Evolutionary conservation across 2,888 invertebrate species (phyloP).

Genomic region (Drosophila recens): DNA sequence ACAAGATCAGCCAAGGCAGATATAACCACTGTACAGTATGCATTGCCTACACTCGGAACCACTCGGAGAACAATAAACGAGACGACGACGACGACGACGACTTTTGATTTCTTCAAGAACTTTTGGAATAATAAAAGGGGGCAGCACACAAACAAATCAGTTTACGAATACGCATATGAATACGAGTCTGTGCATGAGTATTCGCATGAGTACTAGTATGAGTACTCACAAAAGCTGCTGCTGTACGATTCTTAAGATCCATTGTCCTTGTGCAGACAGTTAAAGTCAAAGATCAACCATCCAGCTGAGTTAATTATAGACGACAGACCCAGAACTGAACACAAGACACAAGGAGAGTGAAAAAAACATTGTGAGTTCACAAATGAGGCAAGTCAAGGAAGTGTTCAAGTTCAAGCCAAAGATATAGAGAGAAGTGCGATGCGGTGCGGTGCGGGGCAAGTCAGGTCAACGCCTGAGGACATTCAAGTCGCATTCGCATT

Average conservation of each 20-base stretch:
- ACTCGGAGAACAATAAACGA: slow-evolving; percentile 49
- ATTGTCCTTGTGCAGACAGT: slow-evolving; percentile 77
- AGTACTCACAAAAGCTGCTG: slow-evolving; percentile 62
- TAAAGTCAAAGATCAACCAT: slow-evolving; percentile 79
- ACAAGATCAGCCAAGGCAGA: slow-evolving; percentile 69
- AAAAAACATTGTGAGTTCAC: slow-evolving; percentile 26
- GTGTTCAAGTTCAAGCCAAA: slow-evolving; percentile 49
- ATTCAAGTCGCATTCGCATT: slow-evolving; percentile 7
- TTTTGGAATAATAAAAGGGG: slow-evolving; percentile 35
- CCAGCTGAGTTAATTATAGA: slow-evolving; percentile 80
- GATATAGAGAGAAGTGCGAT: background rate
- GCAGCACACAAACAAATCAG: slow-evolving; percentile 41
- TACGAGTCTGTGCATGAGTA: background rate
- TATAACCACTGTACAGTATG: slow-evolving; percentile 41
- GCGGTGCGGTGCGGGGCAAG: slow-evolving; percentile 9
- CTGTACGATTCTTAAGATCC: slow-evolving; percentile 31
- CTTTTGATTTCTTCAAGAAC: slow-evolving; percentile 73
- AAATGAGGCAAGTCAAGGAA: slow-evolving; percentile 35
- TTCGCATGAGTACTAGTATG: slow-evolving; percentile 13
- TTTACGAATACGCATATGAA: slow-evolving; percentile 5
- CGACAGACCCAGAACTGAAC: slow-evolving; percentile 51
- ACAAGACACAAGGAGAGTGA: slow-evolving; percentile 28
- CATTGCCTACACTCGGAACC: slow-evolving; percentile 54
- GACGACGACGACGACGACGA: slow-evolving; percentile 59
- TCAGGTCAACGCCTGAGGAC: slow-evolving; percentile 47